Conservation (phyloP, 2,113 vertebrate species). For the Dipodomys ordii region DNA sequence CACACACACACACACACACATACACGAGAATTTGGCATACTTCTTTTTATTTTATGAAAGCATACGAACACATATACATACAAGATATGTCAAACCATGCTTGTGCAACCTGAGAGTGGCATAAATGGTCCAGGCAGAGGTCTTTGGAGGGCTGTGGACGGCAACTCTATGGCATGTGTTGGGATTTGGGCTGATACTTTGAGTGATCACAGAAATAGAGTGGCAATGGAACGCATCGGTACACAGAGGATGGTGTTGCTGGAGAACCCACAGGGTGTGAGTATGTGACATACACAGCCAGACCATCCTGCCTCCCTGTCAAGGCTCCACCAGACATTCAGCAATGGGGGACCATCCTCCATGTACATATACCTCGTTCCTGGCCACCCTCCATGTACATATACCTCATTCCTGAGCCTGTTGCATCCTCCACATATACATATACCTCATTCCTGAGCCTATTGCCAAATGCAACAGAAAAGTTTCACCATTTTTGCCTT, state of each 20-base stretch:
- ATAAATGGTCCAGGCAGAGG: neutral
- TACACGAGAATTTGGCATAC: no score
- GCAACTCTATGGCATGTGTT: no score
- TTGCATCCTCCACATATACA: no score
- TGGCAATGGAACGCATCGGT: neutral
- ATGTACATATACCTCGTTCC: no score
- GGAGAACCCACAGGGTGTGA: no score
- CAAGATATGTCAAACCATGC: no score
- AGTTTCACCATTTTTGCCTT: neutral
- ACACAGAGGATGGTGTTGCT: neutral
- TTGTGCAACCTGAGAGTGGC: no score
- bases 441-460: neutral
- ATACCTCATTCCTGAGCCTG: neutral
- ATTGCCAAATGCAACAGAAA: neutral
- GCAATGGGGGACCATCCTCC: fast-evolving
- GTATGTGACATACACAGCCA: neutral
- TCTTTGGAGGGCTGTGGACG: fast-evolving
- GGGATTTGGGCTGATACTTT: neutral
- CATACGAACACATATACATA: no score
- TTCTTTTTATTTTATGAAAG: no score
- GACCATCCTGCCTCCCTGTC: neutral
- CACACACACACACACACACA: no score
- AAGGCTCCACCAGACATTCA: neutral
- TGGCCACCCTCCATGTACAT: neutral
- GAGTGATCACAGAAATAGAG: neutral